These are phyloP conservation scores for Hystrix cristata DNA, from an alignment of 2,113 vertebrate species.

Conservation along the genomic window DNA sequence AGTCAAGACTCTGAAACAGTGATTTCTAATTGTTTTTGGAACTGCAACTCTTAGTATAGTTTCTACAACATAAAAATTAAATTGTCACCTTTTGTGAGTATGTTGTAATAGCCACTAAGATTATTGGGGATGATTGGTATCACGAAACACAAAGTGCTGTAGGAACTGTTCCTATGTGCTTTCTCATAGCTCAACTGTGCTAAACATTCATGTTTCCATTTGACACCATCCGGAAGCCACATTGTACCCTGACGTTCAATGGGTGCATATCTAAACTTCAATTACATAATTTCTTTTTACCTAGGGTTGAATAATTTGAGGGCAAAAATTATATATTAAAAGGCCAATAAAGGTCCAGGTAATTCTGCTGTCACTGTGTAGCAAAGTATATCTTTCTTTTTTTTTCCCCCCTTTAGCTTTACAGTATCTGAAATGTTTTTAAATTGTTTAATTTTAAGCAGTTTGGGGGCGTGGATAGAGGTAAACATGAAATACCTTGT, in stretches of 20 bases:
- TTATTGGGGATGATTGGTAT: background rate
- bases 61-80: slow-evolving; percentile 33
- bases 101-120: background rate
- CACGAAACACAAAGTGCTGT: background rate
- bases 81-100: slow-evolving; percentile 17
- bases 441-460: slow-evolving; percentile 53
- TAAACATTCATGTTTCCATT: background rate
- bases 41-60: background rate
- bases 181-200: background rate
- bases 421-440: background rate
- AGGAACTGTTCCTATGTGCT: background rate
- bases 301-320: background rate
- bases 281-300: slow-evolving; percentile 11
- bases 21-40: slow-evolving; percentile 46
- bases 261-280: background rate
- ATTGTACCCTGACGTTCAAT: background rate
- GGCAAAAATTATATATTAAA: slow-evolving; percentile 30
- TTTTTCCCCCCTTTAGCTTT: background rate
- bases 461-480: background rate
- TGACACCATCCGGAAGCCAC: background rate
- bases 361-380: slow-evolving; percentile 7
- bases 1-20: slow-evolving; percentile 70
- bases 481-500: background rate
- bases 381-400: background rate
- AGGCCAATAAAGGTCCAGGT: background rate